Evolutionary conservation across 2,113 vertebrate genomes (phyloP).

Genomic region (Rousettus leschenaultii): DNA sequence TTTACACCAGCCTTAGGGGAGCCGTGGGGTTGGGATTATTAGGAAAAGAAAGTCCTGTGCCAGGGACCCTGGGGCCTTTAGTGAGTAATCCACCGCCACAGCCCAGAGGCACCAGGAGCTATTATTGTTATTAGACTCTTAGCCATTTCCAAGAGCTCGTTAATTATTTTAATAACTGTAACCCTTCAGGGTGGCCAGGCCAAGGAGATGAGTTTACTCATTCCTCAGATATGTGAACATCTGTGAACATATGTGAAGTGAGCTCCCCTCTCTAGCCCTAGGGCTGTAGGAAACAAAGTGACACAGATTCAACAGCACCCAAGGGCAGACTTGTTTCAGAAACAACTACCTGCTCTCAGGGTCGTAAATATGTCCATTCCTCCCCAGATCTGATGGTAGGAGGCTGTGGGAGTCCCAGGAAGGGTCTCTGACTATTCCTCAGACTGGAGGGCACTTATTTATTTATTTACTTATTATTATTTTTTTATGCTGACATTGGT

Average conservation of each 20-base stretch:
- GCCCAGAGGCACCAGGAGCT: not conserved
- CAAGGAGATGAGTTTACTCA: not conserved
- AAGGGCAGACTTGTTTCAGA: not conserved
- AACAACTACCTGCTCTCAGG: not conserved
- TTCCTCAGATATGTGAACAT: not conserved
- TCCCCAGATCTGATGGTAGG: not conserved
- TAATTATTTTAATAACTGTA: constrained; percentile 32
- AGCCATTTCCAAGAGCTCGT: not conserved
- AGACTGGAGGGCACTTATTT: too few species aligned
- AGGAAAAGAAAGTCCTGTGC: not conserved
- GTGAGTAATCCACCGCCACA: not conserved
- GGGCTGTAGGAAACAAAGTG: not conserved
- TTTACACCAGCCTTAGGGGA: not conserved
- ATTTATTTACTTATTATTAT: too few species aligned
- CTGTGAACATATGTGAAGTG: not conserved
- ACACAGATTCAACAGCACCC: not conserved
- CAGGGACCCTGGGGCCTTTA: not conserved
- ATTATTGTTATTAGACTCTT: not conserved
- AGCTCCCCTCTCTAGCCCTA: not conserved
- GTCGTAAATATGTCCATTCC: not conserved
- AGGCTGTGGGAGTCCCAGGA: not conserved
- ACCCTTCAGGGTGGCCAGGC: not conserved
- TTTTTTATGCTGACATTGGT: too few species aligned
- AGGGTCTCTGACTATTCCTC: not conserved
- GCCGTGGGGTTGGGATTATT: not conserved